phyloP scores from a whole-genome alignment of 2,888 invertebrate genomes.

The Morinoia aosen region DNA sequence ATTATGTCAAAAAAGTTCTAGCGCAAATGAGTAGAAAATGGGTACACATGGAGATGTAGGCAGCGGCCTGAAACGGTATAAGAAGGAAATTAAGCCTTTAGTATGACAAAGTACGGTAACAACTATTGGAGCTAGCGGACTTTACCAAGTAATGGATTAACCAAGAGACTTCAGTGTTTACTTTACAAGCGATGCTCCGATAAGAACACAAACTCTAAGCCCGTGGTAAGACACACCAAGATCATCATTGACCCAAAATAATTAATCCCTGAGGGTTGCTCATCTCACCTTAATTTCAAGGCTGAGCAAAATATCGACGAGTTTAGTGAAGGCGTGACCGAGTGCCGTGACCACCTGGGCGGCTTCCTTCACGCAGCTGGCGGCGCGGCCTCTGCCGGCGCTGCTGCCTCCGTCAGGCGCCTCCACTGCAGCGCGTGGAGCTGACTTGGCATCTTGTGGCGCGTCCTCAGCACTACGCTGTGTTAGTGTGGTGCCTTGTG shows the following conservation, averaged over 20 bases:
- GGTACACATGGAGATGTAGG: neutral
- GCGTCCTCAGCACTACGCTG: neutral
- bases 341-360: slow-evolving; percentile 74
- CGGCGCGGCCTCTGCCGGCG: slow-evolving; percentile 1
- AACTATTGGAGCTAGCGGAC: neutral
- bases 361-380: slow-evolving; percentile 69
- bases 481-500: neutral
- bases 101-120: neutral
- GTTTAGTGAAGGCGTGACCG: slow-evolving; percentile 76
- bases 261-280: neutral
- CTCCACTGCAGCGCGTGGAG: neutral
- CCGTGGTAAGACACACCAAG: neutral
- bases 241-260: neutral
- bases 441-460: neutral
- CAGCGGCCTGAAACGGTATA: neutral
- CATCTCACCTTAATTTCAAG: slow-evolving; percentile 76
- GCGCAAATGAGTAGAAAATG: neutral
- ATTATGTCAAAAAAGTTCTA: neutral
- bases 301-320: slow-evolving; percentile 76
- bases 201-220: neutral
- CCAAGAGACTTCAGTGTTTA: neutral
- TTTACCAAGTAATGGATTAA: neutral
- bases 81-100: neutral
- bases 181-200: neutral
- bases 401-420: neutral